These are phyloP conservation scores for Pristis pectinata DNA, from an alignment of 2,797 vertebrate species.

Conservation along the genomic window DNA sequence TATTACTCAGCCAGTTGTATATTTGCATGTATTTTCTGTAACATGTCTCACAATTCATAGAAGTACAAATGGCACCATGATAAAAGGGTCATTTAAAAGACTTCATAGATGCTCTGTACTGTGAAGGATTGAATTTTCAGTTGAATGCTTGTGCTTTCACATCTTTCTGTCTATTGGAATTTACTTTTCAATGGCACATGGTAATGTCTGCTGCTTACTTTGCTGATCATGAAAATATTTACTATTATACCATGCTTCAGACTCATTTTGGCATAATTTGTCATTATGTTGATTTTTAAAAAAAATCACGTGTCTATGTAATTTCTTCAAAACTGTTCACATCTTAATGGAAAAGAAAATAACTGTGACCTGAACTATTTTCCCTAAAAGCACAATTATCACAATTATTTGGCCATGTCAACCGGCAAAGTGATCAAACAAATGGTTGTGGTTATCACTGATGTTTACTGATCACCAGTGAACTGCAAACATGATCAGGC, in stretches of 20 bases:
- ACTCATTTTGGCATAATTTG: background rate
- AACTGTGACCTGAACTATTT: background rate
- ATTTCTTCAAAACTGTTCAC: too few relatives aligned
- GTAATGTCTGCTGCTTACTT: slow-evolving; percentile 41
- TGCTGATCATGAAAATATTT: slow-evolving; percentile 6
- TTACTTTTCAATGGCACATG: slow-evolving; percentile 56
- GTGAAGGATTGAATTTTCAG: slow-evolving; percentile 76
- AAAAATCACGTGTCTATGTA: background rate
- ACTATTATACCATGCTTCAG: background rate
- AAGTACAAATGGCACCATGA: slow-evolving; percentile 63
- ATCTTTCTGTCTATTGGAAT: slow-evolving; percentile 58
- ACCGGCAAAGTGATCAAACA: background rate
- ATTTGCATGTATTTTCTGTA: slow-evolving; percentile 64
- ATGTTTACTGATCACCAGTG: background rate
- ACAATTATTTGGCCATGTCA: too few relatives aligned
- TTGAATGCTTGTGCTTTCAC: slow-evolving; percentile 69
- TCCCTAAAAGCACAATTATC: background rate
- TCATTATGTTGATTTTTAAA: background rate
- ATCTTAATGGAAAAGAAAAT: background rate
- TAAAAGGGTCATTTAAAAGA: slow-evolving; percentile 73
- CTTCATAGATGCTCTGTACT: slow-evolving; percentile 66
- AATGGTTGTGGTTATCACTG: background rate
- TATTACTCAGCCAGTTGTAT: slow-evolving; percentile 62
- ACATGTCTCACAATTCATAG: slow-evolving; percentile 58
- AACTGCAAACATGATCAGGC: background rate